Evolutionary conservation across 2,888 invertebrate species (phyloP), one percentile per base, ranked within the genome.

Genomic region (Hirtodrosophila confusa): DNA sequence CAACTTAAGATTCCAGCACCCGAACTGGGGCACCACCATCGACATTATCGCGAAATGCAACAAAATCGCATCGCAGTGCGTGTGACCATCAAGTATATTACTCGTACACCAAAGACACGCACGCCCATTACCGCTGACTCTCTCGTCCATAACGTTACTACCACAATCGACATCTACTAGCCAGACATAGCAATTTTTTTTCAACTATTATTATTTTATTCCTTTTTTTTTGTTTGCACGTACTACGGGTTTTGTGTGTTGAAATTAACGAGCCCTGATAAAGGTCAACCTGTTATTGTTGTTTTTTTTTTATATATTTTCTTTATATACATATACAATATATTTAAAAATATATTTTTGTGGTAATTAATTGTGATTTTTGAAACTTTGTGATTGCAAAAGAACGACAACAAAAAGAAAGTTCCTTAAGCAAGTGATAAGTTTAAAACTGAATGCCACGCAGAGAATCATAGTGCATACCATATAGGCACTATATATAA

Each of bases 371-470:
- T 84, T 84, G 79, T 74, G 70, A 80, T 78, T 73, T 78, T 66
- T 70, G 72, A 72, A 83, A 78, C 74, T 70, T 70, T 88, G 89
- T 89, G 86, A 86, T 89, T 73, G 76, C 83, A 74, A 87, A 87
- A 69, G 47, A 75, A 73, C 67, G 39, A 71, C 36, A 71, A 45
- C 60, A 69, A 56, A 62, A 70, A 79, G 69, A 89, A 88, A 88
- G 88, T 88, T 88, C 87, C 89, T 88, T 80, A 78, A 86, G 69
- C 60, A 76, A 71, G 84, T 86, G 89, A 89, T 89, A 88, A 82
- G 48, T 58, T 64, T 40, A 36, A 37, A 63, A 55, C 51, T 45
- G 43, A 47, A 58, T 68, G 55, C 41, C 33, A 50, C 17, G 39
- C 24, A 29, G 17, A 12, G 7, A 31, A 53, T 27, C 23, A 47